Evolutionary conservation across 2,797 vertebrate genomes (phyloP).

Genomic region (Smutsia gigantea): DNA sequence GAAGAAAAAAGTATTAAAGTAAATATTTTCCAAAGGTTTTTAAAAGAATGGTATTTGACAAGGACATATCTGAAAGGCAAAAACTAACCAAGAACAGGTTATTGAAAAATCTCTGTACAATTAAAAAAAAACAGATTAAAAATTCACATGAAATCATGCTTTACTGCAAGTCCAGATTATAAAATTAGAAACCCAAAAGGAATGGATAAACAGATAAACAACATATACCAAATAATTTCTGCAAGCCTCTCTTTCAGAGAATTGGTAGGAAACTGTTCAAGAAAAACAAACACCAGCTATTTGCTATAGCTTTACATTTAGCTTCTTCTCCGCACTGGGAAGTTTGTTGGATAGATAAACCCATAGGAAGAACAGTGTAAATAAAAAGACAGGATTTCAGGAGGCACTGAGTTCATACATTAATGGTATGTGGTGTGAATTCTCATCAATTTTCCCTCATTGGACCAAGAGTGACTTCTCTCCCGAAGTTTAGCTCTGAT

Average conservation of each 20-base stretch:
- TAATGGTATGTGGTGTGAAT: not conserved
- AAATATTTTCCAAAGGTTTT: conserved; percentile 74
- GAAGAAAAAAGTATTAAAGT: conserved; percentile 73
- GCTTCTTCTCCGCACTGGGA: not conserved
- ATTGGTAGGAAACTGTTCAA: conserved; percentile 5
- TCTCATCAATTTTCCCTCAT: not conserved
- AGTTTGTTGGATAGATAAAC: not conserved
- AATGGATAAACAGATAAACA: conserved; percentile 47
- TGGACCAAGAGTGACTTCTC: not conserved
- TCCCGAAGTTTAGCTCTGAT: not conserved
- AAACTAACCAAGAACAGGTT: conserved; percentile 72
- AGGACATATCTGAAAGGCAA: conserved; percentile 43
- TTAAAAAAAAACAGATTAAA: conserved; percentile 59
- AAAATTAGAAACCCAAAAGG: conserved; percentile 61
- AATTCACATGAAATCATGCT: conserved; percentile 60
- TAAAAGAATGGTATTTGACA: conserved; percentile 71
- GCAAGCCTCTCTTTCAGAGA: not conserved
- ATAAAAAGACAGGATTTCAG: not conserved
- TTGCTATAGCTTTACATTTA: conserved; percentile 13
- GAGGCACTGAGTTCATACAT: not conserved
- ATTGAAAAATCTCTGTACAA: conserved; percentile 74
- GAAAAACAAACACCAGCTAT: not conserved
- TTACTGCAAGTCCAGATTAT: conserved; percentile 31
- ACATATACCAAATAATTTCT: conserved; percentile 15
- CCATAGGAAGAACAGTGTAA: not conserved